Percentiles rank a stretch among this genome's conserved stretches.
Evolutionary conservation across 2,113 vertebrate species (phyloP).

Genomic region (Ictalurus punctatus): DNA sequence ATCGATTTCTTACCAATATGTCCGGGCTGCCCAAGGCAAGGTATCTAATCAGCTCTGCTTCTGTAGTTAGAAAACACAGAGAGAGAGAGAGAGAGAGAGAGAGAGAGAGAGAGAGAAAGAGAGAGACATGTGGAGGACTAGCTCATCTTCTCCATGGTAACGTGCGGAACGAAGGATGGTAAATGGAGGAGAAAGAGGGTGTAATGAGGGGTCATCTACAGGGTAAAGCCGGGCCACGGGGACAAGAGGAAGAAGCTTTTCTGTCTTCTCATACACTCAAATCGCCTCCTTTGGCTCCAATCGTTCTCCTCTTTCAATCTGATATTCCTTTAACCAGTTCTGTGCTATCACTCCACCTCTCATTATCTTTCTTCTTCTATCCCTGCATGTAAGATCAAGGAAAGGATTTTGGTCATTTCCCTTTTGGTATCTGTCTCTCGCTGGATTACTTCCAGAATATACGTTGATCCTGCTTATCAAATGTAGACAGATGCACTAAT

Average conservation of each 20-base stretch:
- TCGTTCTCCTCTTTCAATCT: constrained; percentile 52
- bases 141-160: constrained; percentile 51
- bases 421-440: background rate
- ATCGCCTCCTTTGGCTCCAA: background rate
- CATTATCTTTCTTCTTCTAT: background rate
- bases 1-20: constrained; percentile 46
- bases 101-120: background rate
- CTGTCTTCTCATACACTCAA: background rate
- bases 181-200: constrained; percentile 48
- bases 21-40: constrained; percentile 33
- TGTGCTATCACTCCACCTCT: background rate
- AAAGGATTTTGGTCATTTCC: background rate
- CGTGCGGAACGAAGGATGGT: constrained; percentile 37
- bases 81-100: constrained; percentile 9
- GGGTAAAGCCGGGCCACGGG: constrained; percentile 44
- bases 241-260: constrained; percentile 33
- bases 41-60: constrained; percentile 40
- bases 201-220: constrained; percentile 55
- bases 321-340: constrained; percentile 32
- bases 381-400: background rate
- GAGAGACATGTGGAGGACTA: constrained; percentile 7
- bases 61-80: constrained; percentile 32
- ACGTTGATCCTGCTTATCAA: too few relatives aligned
- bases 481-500: too few relatives aligned
- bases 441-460: too few relatives aligned